Conservation (phyloP, 2,113 vertebrate genomes). For the Otis tarda region DNA sequence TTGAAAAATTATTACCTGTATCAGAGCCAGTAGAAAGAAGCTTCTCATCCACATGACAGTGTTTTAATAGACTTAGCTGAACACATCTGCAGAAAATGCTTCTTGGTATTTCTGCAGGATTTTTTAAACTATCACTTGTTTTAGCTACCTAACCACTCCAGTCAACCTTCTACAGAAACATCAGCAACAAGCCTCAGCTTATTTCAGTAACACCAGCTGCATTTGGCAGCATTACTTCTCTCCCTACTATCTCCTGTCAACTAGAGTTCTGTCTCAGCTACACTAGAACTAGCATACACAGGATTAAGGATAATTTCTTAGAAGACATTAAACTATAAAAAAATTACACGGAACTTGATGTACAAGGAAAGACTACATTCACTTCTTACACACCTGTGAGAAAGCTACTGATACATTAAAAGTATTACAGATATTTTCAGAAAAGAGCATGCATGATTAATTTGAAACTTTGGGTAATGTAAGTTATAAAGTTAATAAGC, state of each 20-base stretch:
- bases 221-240: not conserved
- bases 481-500: not conserved
- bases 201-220: not conserved
- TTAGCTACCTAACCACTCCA: not conserved
- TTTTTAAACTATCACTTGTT: not conserved
- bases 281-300: not conserved
- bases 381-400: not conserved
- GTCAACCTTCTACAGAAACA: not conserved
- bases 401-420: not conserved
- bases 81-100: not conserved
- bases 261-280: not conserved
- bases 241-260: not conserved
- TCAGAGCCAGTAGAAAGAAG: not conserved
- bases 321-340: not conserved
- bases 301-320: not conserved
- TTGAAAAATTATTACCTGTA: not conserved
- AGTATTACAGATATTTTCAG: not conserved
- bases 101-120: not conserved
- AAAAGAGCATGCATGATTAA: not conserved
- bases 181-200: not conserved
- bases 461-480: rapidly evolving
- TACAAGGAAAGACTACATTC: not conserved
- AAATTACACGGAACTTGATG: not conserved
- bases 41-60: not conserved
- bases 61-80: not conserved